Percentiles rank a stretch among this genome's conserved stretches.
These are phyloP conservation scores for Pseudococcus longispinus DNA, from an alignment of 2,888 invertebrate species.

Conservation along the genomic window DNA sequence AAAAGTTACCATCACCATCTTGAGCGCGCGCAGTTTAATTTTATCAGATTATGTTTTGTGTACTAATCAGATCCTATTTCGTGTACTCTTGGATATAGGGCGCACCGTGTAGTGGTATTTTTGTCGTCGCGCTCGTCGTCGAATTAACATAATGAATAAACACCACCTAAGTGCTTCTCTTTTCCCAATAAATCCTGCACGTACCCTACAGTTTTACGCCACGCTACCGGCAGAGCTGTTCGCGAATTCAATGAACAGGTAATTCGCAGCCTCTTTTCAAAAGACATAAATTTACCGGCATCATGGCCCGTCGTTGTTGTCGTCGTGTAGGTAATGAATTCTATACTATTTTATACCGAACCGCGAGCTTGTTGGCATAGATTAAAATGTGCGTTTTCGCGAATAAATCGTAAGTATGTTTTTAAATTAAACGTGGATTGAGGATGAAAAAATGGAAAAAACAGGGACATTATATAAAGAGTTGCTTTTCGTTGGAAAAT, in stretches of 20 bases:
- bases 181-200: not conserved
- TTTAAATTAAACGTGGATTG: not conserved
- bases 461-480: too few species aligned
- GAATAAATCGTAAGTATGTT: not conserved
- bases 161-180: constrained; percentile 7
- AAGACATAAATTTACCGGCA: not conserved
- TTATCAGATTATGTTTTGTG: constrained; percentile 40
- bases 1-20: constrained; percentile 39
- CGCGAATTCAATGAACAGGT: constrained; percentile 11
- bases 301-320: not conserved
- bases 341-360: not conserved
- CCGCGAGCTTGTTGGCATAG: not conserved
- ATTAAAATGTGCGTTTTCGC: not conserved
- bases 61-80: constrained; percentile 34
- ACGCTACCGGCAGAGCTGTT: not conserved
- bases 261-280: constrained; percentile 9
- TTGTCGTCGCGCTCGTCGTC: not conserved
- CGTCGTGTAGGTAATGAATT: not conserved
- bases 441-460: not conserved
- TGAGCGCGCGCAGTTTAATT: not conserved
- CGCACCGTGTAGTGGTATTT: not conserved
- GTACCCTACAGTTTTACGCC: not conserved
- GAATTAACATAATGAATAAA: constrained; percentile 27
- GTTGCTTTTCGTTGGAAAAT: too few species aligned
- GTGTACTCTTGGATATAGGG: not conserved